Evolutionary conservation across 1,140 invertebrate genomes (phyloP), one percentile per base, ranked within the genome.

Genomic region (Euglossa dilemma): DNA sequence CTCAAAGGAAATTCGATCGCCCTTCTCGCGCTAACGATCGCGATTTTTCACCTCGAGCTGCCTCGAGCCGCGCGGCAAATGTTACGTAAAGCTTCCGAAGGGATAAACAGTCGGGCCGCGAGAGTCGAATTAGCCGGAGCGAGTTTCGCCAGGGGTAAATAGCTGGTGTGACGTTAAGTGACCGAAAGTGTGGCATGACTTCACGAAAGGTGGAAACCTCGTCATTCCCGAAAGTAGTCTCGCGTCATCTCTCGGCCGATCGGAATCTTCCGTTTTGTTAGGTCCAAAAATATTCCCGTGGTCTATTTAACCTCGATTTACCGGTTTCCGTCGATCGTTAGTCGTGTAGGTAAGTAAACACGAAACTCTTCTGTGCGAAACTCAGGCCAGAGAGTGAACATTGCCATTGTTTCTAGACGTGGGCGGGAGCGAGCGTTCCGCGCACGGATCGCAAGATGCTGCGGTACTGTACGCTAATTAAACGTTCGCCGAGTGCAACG

Each of bases 301-400:
- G 50, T 81, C 79, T 81, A 81, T 81, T 75, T 66, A 66, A 61
- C 79, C 12, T 66, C 8, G 25, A 81, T 75, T 81, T 81, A 80
- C 69, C 47, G 59, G 66, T 74, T 74, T 36, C 66, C 59, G 71
- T 64, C 25, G 67, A 61, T 80, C 77, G 67, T 71, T 61, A 23
- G 23, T 14, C 36, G 61, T 25, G 50, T 36, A 23, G 25, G 79
- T 25, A 80, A 80, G 71, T 80, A 74, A 66, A 66, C 71, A 43
- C 36, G 43, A 23, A 36, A 28, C 43, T 16, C 36, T n/a, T 14
- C 28, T 6, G 0, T 1, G 8, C 70, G 28, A 18, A 16, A 74
- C 18, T 54, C 25, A 23, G 36, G n/a, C 50, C 43, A 61, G 45
- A 23, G 28, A 56, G 36, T 28, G 72, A 82, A 77, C 52, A 82